Base-by-base conservation (phyloP, 2,113 vertebrate species). In the Gasterosteus aculeatus region DNA sequence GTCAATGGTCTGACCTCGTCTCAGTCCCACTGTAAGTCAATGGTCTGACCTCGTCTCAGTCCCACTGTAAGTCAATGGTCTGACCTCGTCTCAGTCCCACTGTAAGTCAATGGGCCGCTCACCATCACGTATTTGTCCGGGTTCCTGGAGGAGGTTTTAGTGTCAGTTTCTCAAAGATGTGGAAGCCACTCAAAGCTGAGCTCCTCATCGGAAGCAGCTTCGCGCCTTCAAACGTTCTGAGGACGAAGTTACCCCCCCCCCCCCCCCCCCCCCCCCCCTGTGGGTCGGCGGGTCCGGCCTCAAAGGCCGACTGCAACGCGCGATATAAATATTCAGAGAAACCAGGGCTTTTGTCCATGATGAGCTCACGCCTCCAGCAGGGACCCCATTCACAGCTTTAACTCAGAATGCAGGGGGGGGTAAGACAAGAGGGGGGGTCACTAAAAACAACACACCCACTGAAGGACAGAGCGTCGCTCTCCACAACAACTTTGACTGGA, bases 401-500 rank as follows among this genome's bases (percentile, higher is more conserved):
- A 19, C n/a, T 2, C 1, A 3, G 9, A 10, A 39, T 3, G 19
- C 16, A 9, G 14, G 29, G 2, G n/a, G 7, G 1, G 1, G 10
- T 47, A 31, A 73, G 38, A 7, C 0, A 22, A 16, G 53, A n/a
- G 18, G 12, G 7, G 33, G 72, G 29, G 69, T 61, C 0, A 39
- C n/a, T 26, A 26, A 80, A 39, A 61, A 59, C 35, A 51, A 64
- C 22, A 39, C 39, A 8, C 19, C 14, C 15, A 15, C 4, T 6
- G 10, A 58, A 58, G 29, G 89, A 87, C 86, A 75, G 85, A 26
- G 63, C 62, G 62, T 82, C 80, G 64, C 71, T 61, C 63, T 70
- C 57, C 58, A 42, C 84, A 54, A 26, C 92, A 92, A 94, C 93
- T 94, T 94, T 94, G 93, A 85, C 91, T 7, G 93, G 93, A 95